Conservation (phyloP, 1,140 invertebrate species). For the Zaprionus davidi region DNA sequence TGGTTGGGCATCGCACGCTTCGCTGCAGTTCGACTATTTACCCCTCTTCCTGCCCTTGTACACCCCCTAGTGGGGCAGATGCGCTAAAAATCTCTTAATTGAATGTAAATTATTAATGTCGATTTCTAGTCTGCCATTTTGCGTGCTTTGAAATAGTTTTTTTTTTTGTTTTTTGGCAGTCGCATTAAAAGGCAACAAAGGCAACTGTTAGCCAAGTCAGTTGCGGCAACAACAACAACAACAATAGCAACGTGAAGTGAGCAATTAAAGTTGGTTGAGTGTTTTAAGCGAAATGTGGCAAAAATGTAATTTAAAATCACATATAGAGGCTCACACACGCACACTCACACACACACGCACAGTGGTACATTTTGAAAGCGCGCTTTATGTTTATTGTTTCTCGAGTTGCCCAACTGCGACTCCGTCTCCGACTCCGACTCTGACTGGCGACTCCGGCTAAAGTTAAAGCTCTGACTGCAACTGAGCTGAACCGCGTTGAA, state of each 20-base stretch:
- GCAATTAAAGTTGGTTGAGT: conserved; percentile 67
- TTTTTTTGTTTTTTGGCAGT: conserved; percentile 46
- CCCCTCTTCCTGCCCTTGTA: not conserved
- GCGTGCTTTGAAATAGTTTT: conserved; percentile 21
- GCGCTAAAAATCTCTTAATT: conserved; percentile 59
- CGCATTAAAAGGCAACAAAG: conserved; percentile 40
- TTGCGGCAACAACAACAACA: conserved; percentile 56
- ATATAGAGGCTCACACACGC: conserved; percentile 27
- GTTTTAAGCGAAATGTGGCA: conserved; percentile 72
- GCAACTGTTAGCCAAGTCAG: conserved; percentile 57
- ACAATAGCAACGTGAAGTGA: conserved; percentile 63
- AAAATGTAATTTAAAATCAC: conserved; percentile 70
- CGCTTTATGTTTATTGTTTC: conserved; percentile 78
- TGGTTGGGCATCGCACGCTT: conserved; percentile 37
- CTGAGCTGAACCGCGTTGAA: conserved; percentile 44
- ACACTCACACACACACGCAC: conserved; percentile 14
- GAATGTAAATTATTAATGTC: conserved; percentile 59
- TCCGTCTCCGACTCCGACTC: conserved; percentile 32
- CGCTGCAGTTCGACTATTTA: conserved; percentile 52
- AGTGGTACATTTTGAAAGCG: conserved; percentile 70
- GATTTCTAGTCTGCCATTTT: conserved; percentile 47
- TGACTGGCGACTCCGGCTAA: conserved; percentile 16
- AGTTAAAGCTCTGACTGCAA: conserved; percentile 41
- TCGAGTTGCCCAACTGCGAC: conserved; percentile 62
- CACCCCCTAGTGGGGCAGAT: conserved; percentile 30